Percentiles rank a stretch among this genome's conserved stretches.
Conservation (phyloP, 2,797 vertebrate genomes). For the Trichosurus vulpecula region DNA sequence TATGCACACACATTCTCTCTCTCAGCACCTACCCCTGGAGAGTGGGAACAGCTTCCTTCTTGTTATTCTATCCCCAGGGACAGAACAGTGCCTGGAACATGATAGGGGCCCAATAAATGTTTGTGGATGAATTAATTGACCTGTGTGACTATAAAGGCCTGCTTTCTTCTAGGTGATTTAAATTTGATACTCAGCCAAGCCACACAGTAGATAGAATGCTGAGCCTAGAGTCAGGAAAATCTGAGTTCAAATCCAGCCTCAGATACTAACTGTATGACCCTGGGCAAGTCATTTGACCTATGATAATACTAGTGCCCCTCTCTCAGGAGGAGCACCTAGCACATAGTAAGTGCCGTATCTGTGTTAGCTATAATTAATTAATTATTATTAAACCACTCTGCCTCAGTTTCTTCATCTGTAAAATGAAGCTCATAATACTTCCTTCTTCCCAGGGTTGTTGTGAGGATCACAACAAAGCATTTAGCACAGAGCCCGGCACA, state of each 20-base stretch:
- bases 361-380: not conserved
- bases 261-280: not conserved
- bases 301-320: not conserved
- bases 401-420: not conserved
- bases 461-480: not conserved
- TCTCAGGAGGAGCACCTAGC: not conserved
- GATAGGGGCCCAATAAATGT: not conserved
- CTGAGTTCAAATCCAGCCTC: not conserved
- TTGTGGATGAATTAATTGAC: not conserved
- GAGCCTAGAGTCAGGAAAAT: not conserved
- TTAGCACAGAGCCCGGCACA: not conserved
- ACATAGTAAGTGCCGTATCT: not conserved
- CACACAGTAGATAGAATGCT: not conserved
- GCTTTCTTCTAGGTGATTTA: slow-evolving; percentile 73
- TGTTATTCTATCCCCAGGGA: not conserved
- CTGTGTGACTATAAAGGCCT: slow-evolving; percentile 60
- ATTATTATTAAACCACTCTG: not conserved
- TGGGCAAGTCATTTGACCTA: not conserved
- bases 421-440: not conserved
- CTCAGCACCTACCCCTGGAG: not conserved
- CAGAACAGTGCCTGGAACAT: not conserved
- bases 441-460: not conserved
- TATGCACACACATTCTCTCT: not conserved
- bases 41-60: not conserved
- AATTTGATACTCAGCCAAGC: slow-evolving; percentile 57